Percentiles rank a stretch among this genome's conserved stretches.
phyloP scores from a whole-genome alignment of 2,888 invertebrate genomes.

The Palloptera scutellata region DNA sequence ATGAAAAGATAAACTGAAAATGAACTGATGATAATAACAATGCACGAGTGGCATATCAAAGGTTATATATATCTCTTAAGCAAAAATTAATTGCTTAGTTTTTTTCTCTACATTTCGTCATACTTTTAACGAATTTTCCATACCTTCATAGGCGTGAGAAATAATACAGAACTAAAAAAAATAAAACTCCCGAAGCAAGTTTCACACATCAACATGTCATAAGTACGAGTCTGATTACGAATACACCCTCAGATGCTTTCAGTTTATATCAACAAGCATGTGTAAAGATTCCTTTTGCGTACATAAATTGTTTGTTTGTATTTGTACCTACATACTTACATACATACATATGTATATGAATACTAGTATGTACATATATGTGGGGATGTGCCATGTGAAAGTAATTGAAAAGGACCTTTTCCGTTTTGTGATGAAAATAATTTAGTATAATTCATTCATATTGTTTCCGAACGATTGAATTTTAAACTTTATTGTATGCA shows the following conservation, averaged over 20 bases:
- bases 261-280: neutral
- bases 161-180: too few relatives aligned
- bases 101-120: too few relatives aligned
- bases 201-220: neutral
- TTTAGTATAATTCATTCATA: conserved; percentile 46
- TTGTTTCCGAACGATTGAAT: conserved; percentile 49
- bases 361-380: neutral
- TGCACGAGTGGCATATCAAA: too few relatives aligned
- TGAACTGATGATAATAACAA: too few relatives aligned
- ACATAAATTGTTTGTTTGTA: neutral
- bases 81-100: too few relatives aligned
- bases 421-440: neutral
- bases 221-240: neutral
- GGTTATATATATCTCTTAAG: too few relatives aligned
- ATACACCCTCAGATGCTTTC: neutral
- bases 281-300: neutral
- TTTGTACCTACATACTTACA: conserved; percentile 3
- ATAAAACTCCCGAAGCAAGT: too few relatives aligned
- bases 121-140: too few relatives aligned
- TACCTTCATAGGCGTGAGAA: too few relatives aligned
- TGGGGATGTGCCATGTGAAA: neutral
- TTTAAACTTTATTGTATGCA: conserved; percentile 39
- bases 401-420: neutral
- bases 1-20: too few relatives aligned
- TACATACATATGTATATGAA: neutral